Percentiles rank a stretch among this genome's conserved stretches.
These are phyloP conservation scores for Congeria kusceri DNA, from an alignment of 2,888 invertebrate genomes.

Conservation along the genomic window DNA sequence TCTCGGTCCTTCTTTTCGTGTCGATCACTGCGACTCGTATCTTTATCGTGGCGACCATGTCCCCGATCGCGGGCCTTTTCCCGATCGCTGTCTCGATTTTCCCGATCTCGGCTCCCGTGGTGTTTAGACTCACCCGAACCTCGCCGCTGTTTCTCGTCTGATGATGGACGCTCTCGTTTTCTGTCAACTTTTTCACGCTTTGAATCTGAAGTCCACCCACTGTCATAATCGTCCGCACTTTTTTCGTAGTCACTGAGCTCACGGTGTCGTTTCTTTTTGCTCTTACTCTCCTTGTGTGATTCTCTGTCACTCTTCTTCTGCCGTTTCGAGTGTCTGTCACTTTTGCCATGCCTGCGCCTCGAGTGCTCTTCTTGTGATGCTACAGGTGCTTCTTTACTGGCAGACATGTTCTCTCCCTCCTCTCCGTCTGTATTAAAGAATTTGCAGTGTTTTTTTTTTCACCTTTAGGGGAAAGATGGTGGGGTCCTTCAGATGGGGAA, in stretches of 20 bases:
- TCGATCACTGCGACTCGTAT: slow-evolving; percentile 15
- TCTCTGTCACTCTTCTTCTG: slow-evolving; percentile 55
- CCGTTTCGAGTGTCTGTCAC: slow-evolving; percentile 52
- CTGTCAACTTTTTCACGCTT: slow-evolving; percentile 52
- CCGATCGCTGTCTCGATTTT: slow-evolving; percentile 41
- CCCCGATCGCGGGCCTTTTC: slow-evolving; percentile 46
- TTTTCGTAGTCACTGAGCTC: slow-evolving; percentile 77
- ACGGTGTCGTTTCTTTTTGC: slow-evolving; percentile 70
- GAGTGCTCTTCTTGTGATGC: slow-evolving; percentile 14
- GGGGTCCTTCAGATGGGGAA: no score
- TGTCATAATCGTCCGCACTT: slow-evolving; percentile 69
- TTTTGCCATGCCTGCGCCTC: slow-evolving; percentile 32
- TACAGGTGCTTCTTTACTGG: slow-evolving; percentile 9
- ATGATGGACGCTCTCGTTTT: slow-evolving; percentile 42
- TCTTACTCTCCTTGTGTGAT: slow-evolving; percentile 57
- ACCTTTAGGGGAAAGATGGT: no score
- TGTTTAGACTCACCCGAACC: slow-evolving; percentile 41
- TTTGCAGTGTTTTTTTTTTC: no score
- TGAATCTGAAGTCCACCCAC: slow-evolving; percentile 42
- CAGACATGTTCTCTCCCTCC: slow-evolving; percentile 21
- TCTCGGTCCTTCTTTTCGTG: slow-evolving; percentile 35
- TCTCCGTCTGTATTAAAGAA: slow-evolving; percentile 22
- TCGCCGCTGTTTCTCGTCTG: slow-evolving; percentile 52
- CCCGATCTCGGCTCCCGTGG: slow-evolving; percentile 44
- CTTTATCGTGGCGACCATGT: slow-evolving; percentile 35